phyloP scores from a whole-genome alignment of 2,888 invertebrate genomes.

The Liposcelis brunnea region DNA sequence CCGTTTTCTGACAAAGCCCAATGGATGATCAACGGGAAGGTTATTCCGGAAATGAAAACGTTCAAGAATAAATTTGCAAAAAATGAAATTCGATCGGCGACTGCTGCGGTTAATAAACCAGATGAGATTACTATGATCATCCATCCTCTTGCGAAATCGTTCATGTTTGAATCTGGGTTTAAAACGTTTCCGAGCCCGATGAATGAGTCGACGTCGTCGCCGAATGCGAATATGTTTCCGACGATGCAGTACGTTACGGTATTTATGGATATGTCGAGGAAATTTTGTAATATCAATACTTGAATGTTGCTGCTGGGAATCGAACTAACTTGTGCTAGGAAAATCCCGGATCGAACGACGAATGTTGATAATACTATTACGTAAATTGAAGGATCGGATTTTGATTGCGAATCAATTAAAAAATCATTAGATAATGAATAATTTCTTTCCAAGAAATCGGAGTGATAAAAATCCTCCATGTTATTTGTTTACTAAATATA shows the following conservation, averaged over 20 bases:
- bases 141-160: constrained; percentile 22
- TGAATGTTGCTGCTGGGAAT: too few species aligned
- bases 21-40: constrained; percentile 24
- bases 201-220: constrained; percentile 19
- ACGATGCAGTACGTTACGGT: constrained; percentile 21
- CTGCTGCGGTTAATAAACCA: constrained; percentile 23
- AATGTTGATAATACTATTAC: too few species aligned
- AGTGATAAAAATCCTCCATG: too few species aligned
- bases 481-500: neutral
- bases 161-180: constrained; percentile 17
- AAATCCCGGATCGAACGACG: too few species aligned
- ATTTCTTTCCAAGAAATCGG: too few species aligned
- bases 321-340: too few species aligned
- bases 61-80: constrained; percentile 20
- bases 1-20: constrained; percentile 25
- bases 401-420: too few species aligned
- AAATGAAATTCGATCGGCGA: constrained; percentile 22
- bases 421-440: too few species aligned
- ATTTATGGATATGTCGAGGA: constrained; percentile 22
- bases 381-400: too few species aligned
- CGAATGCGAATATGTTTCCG: constrained; percentile 23
- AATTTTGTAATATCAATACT: constrained; percentile 24
- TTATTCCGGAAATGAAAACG: constrained; percentile 20
- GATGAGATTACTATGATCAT: constrained; percentile 22
- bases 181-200: constrained; percentile 21